phyloP scores from a whole-genome alignment of 2,888 invertebrate species.

The Noctua pronuba region DNA sequence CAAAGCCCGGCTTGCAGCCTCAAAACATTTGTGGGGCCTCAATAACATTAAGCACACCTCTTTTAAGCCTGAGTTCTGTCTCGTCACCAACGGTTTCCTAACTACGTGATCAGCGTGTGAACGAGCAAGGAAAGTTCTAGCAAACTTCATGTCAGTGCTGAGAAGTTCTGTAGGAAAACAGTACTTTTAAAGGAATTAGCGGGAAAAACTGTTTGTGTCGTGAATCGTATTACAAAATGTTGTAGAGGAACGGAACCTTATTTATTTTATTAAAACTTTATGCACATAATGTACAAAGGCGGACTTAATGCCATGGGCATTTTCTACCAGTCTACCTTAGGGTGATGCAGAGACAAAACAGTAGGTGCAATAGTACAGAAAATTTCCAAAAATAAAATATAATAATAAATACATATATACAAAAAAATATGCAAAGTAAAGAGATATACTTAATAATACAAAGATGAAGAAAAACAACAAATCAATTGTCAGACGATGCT shows the following conservation, averaged over 20 bases:
- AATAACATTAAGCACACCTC: conserved; percentile 28
- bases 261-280: too few relatives aligned
- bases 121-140: conserved; percentile 1
- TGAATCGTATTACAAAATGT: not conserved
- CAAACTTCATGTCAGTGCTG: conserved; percentile 14
- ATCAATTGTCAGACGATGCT: too few relatives aligned
- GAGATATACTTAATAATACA: too few relatives aligned
- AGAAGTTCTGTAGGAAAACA: conserved; percentile 1
- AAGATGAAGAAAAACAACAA: too few relatives aligned
- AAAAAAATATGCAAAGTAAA: too few relatives aligned
- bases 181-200: not conserved
- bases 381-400: too few relatives aligned
- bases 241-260: not conserved
- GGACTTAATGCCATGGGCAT: too few relatives aligned
- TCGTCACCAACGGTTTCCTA: conserved; percentile 17
- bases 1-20: not conserved
- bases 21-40: conserved; percentile 11
- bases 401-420: too few relatives aligned
- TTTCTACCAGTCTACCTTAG: too few relatives aligned
- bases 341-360: too few relatives aligned
- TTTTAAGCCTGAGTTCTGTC: conserved; percentile 28
- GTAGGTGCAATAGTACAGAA: too few relatives aligned
- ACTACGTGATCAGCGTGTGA: conserved; percentile 43
- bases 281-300: too few relatives aligned
- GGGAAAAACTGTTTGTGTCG: not conserved